Conservation (phyloP, 92 coral and sea anemone genomes). For the Epizoanthus scotinus region DNA sequence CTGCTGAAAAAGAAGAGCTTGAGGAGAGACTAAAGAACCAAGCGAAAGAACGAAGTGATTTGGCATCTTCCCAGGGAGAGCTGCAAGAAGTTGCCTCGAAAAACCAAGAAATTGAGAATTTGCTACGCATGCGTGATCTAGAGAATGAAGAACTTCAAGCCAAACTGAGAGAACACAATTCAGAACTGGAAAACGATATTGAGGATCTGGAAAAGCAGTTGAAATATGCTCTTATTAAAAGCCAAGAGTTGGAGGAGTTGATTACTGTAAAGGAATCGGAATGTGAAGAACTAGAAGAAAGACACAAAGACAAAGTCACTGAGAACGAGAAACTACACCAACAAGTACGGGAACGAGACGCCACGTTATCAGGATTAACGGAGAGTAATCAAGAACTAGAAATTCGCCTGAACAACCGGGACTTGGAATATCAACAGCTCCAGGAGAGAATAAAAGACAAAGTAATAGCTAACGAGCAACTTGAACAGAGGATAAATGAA, state of each 20-base stretch:
- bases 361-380: conserved; percentile 52
- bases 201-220: conserved; percentile 72
- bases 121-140: conserved; percentile 72
- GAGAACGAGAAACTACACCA: conserved; percentile 55
- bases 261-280: conserved; percentile 75
- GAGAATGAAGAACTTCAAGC: conserved; percentile 75
- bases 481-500: conserved; percentile 44
- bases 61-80: conserved; percentile 80
- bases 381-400: conserved; percentile 50
- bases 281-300: conserved; percentile 58
- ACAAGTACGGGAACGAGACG: conserved; percentile 48
- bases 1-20: conserved; percentile 62
- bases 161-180: conserved; percentile 65
- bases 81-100: conserved; percentile 70
- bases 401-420: conserved; percentile 56
- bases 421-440: conserved; percentile 47
- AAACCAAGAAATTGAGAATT: conserved; percentile 75
- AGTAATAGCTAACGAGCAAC: conserved; percentile 27
- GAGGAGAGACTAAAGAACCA: conserved; percentile 69
- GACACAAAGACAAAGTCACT: conserved; percentile 53
- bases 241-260: conserved; percentile 71
- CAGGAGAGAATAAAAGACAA: conserved; percentile 44
- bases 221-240: conserved; percentile 56
- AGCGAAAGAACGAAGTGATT: conserved; percentile 58
- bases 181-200: conserved; percentile 73